A percentile compares a stretch with the other conserved stretches of the same genome.
Conservation (phyloP, 2,888 invertebrate species). For the Chloroclystis v-ata region DNA sequence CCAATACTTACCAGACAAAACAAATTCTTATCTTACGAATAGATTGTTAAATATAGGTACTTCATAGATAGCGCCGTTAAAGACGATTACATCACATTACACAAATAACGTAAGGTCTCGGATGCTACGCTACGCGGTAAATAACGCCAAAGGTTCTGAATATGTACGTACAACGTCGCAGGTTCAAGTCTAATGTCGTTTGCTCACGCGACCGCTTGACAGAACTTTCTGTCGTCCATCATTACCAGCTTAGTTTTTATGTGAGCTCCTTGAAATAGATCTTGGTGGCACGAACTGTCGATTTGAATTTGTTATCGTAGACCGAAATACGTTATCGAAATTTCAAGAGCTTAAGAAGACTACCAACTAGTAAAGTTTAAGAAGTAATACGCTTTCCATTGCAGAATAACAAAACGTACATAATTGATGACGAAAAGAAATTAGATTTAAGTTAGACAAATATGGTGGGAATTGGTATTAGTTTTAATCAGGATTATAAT, state of each 20-base stretch:
- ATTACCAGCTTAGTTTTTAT: slow-evolving; percentile 27
- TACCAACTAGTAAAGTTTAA: too few species aligned
- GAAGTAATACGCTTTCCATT: too few species aligned
- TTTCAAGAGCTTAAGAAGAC: too few species aligned
- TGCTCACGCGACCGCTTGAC: slow-evolving; percentile 61
- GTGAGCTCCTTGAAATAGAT: slow-evolving; percentile 10
- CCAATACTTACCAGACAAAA: too few species aligned
- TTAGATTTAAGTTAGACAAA: too few species aligned
- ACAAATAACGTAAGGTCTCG: slow-evolving; percentile 30
- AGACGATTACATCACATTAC: slow-evolving; percentile 37
- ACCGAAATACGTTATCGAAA: too few species aligned
- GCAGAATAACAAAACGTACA: too few species aligned
- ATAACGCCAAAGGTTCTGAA: slow-evolving; percentile 50
- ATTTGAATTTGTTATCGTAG: background rate
- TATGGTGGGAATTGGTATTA: too few species aligned
- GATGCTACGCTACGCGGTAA: slow-evolving; percentile 56
- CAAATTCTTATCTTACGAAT: too few species aligned
- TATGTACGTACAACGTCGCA: slow-evolving; percentile 4
- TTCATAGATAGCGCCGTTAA: slow-evolving; percentile 13
- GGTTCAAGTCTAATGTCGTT: slow-evolving; percentile 63
- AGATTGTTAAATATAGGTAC: too few species aligned
- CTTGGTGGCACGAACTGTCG: slow-evolving; percentile 7
- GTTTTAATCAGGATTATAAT: too few species aligned
- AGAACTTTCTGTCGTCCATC: slow-evolving; percentile 48
- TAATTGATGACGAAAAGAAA: too few species aligned